These are phyloP conservation scores for Lithophane semibrunnea DNA, from an alignment of 2,888 invertebrate genomes.

Conservation along the genomic window DNA sequence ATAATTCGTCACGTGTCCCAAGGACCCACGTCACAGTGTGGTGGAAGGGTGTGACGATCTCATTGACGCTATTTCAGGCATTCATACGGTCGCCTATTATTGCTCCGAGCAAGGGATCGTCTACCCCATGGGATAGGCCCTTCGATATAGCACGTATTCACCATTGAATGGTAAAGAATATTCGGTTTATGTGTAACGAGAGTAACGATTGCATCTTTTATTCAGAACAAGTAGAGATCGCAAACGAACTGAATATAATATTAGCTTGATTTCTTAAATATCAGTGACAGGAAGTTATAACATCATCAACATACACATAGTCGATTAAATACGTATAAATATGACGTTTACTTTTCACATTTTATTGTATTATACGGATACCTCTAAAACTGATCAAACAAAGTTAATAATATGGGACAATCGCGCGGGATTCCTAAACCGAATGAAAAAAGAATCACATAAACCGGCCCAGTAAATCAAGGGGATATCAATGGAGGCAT, in stretches of 20 bases:
- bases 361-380: too few relatives aligned
- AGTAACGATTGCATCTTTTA: conserved; percentile 17
- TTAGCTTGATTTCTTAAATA: neutral
- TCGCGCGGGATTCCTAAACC: neutral
- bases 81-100: conserved; percentile 47
- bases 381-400: neutral
- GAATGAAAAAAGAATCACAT: too few relatives aligned
- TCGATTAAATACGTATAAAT: too few relatives aligned
- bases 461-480: too few relatives aligned
- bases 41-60: conserved; percentile 28
- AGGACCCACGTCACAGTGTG: conserved; percentile 34
- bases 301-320: neutral
- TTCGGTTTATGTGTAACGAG: conserved; percentile 18
- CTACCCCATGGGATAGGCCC: conserved; percentile 38
- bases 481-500: neutral
- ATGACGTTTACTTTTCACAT: too few relatives aligned
- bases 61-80: conserved; percentile 43
- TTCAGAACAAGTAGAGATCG: conserved; percentile 18
- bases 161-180: conserved; percentile 26
- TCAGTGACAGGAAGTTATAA: too few relatives aligned
- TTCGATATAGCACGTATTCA: conserved; percentile 6
- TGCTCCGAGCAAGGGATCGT: conserved; percentile 8
- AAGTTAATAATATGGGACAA: neutral
- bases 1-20: conserved; percentile 20
- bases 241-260: neutral